These are phyloP conservation scores for Adela reaumurella DNA, from an alignment of 2,888 invertebrate genomes.

Conservation along the genomic window DNA sequence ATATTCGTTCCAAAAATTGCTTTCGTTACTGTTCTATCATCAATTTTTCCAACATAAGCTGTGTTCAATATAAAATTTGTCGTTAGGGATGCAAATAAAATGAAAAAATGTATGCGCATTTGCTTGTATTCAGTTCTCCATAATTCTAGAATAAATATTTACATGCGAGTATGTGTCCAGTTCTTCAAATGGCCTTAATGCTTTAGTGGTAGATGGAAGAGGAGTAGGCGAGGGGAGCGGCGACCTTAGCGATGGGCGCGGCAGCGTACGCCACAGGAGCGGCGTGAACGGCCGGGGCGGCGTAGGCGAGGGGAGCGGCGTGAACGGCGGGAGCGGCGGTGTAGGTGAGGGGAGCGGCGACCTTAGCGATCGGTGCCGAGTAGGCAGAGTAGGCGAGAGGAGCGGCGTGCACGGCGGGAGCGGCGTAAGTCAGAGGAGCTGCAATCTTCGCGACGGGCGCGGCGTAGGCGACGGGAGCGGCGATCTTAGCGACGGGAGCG, in stretches of 20 bases:
- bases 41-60: no score
- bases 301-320: slow-evolving; percentile 22
- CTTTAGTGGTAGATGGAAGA: slow-evolving; percentile 22
- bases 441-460: slow-evolving; percentile 23
- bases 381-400: slow-evolving; percentile 19
- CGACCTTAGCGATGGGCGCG: slow-evolving; percentile 15
- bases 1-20: no score
- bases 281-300: slow-evolving; percentile 14
- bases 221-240: slow-evolving; percentile 15
- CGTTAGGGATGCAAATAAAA: no score
- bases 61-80: no score
- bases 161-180: background rate
- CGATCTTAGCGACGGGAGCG: slow-evolving; percentile 26
- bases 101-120: no score
- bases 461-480: slow-evolving; percentile 25
- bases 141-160: background rate
- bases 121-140: no score
- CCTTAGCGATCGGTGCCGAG: slow-evolving; percentile 19
- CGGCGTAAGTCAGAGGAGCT: slow-evolving; percentile 16
- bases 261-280: slow-evolving; percentile 16
- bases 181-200: background rate
- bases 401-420: no score
- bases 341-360: slow-evolving; percentile 23
- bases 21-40: no score
- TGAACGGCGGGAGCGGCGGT: slow-evolving; percentile 20